phyloP scores from a whole-genome alignment of 2,113 vertebrate species.

The Clarias magur region DNA sequence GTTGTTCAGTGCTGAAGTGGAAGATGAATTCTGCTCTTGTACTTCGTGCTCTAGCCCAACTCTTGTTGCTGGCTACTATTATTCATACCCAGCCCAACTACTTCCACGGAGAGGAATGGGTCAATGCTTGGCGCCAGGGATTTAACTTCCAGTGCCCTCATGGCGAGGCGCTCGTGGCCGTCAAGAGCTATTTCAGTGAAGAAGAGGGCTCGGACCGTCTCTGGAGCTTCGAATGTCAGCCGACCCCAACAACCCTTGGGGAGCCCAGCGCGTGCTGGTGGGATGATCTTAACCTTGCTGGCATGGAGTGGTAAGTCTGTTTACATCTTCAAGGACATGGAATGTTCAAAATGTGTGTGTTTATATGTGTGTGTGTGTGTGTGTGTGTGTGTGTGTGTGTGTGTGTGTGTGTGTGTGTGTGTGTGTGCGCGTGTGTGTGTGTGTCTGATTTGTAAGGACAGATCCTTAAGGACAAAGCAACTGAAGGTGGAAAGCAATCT shows the following conservation, averaged over 20 bases:
- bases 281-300: slow-evolving; percentile 93
- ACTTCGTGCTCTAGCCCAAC: slow-evolving; percentile 70
- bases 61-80: slow-evolving; percentile 61
- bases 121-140: slow-evolving; percentile 87
- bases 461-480: neutral
- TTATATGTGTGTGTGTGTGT: neutral
- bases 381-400: neutral
- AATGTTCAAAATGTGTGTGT: slow-evolving; percentile 3
- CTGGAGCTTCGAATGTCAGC: slow-evolving; percentile 93
- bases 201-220: slow-evolving; percentile 87
- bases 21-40: slow-evolving; percentile 78
- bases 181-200: slow-evolving; percentile 87
- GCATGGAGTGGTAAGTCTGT: slow-evolving; percentile 86
- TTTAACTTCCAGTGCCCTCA: slow-evolving; percentile 97
- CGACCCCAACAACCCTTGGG: slow-evolving; percentile 80
- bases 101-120: slow-evolving; percentile 83
- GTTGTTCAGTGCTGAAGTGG: slow-evolving; percentile 51
- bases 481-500: slow-evolving; percentile 5
- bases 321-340: slow-evolving; percentile 18
- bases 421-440: neutral
- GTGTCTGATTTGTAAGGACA: neutral
- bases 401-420: neutral
- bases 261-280: slow-evolving; percentile 96
- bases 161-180: slow-evolving; percentile 87
- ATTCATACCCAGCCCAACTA: slow-evolving; percentile 73